Base-by-base conservation (phyloP, 1,140 invertebrate genomes). In the Musca domestica region DNA sequence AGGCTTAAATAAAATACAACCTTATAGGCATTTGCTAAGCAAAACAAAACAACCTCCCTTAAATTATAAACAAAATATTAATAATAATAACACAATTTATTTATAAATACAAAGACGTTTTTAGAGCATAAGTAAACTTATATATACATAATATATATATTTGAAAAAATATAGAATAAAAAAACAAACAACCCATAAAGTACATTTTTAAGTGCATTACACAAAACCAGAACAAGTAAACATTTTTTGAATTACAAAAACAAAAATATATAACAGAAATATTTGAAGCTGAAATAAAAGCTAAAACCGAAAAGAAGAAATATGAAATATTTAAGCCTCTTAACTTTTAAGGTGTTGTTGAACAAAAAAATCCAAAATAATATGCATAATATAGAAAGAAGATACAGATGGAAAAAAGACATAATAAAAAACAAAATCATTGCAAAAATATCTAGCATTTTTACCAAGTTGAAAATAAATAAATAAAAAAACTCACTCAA, bases 151-250 rank as follows among this genome's bases (percentile, higher is more conserved):
- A n/a, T n/a, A 30, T 19, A 34, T 34, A 30, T 61, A 34, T 19
- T 20, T 19, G 23, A 58, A 58, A 58, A 30, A 58, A 58, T 30
- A 58, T 27, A 58, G n/a, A 27, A 20, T 20, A 41, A 12, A 41
- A 41, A 61, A 61, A 58, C 54, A 5, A 58, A 41, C 34, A 61
- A 61, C 56, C 56, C 56, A 61, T 61, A 41, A 34, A 61, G 56
- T 61, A 61, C 56, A 61, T 61, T 61, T 61, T 61, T 61, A 61
- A 61, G 56, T 61, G 56, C 56, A 61, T 61, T 61, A 61, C 30
- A 61, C n/a, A n/a, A 61, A 61, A n/a, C 27, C 34, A 41, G 34
- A 41, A 41, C 56, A 61, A 41, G 34, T 41, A 41, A 41, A 41
- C 34, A 5, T 41, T 41, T 41, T 41, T 41, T 41, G 34, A 41